Conservation (phyloP, 2,797 vertebrate species). For the Cyclura pinguis region DNA sequence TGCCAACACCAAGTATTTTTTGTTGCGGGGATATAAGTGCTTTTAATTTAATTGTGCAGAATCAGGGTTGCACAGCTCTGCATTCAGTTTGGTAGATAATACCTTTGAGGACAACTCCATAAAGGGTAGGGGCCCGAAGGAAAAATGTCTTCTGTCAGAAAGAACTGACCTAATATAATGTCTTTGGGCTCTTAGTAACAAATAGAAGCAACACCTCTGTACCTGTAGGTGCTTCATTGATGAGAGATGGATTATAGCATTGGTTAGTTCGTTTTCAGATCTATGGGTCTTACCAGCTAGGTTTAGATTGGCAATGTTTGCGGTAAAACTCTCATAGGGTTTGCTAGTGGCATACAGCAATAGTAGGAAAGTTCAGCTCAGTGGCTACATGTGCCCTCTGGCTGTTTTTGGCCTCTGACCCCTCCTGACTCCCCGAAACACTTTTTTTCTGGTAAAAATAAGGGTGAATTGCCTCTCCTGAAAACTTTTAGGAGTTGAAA, state of each 20-base stretch:
- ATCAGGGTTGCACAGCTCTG: not conserved
- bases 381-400: not conserved
- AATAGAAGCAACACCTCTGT: conserved; percentile 23
- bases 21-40: not conserved
- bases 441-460: no score
- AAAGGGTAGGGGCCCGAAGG: not conserved
- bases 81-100: not conserved
- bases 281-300: not conserved
- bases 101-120: not conserved
- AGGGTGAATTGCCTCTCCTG: no score
- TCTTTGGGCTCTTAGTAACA: not conserved
- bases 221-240: not conserved
- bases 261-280: not conserved
- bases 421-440: no score
- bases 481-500: no score
- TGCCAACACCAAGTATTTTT: no score
- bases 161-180: not conserved
- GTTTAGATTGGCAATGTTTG: not conserved
- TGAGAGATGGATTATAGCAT: not conserved
- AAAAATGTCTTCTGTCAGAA: not conserved
- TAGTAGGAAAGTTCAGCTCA: not conserved
- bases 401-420: no score
- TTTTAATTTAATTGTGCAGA: not conserved
- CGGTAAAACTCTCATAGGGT: not conserved
- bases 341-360: conserved; percentile 20